Percentiles rank a stretch among this genome's conserved stretches.
Conservation (phyloP, 2,888 invertebrate species). For the Ellobium chinense region DNA sequence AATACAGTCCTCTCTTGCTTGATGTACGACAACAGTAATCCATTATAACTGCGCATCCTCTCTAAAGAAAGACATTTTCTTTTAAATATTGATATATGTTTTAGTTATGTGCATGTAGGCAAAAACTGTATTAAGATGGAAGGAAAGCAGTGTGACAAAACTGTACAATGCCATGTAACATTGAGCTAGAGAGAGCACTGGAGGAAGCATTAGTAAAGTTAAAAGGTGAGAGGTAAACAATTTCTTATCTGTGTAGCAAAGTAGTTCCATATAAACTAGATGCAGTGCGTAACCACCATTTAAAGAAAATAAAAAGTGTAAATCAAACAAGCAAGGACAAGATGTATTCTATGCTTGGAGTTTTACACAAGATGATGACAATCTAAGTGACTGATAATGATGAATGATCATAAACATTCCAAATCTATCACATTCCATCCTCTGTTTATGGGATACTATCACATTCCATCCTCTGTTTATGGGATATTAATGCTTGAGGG, state of each 20-base stretch:
- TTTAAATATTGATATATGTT: slow-evolving; percentile 47
- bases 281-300: too few species aligned
- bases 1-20: slow-evolving; percentile 39
- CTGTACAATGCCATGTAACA: slow-evolving; percentile 1
- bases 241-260: too few species aligned
- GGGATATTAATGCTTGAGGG: not conserved
- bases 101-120: slow-evolving; percentile 42
- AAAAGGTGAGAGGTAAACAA: not conserved
- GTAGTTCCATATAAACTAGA: too few species aligned
- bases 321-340: too few species aligned
- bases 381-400: too few species aligned
- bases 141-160: slow-evolving; percentile 49
- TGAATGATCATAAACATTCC: not conserved
- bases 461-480: slow-evolving; percentile 5
- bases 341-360: too few species aligned
- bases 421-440: not conserved
- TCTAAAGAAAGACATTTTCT: slow-evolving; percentile 39
- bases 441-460: slow-evolving; percentile 14
- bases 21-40: slow-evolving; percentile 38
- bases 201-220: not conserved
- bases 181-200: not conserved
- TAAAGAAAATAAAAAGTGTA: too few species aligned
- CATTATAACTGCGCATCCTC: slow-evolving; percentile 37
- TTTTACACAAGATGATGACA: too few species aligned
- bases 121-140: slow-evolving; percentile 35